Base-by-base conservation (phyloP, 2,888 invertebrate species). In the Ennomos erosarius region DNA sequence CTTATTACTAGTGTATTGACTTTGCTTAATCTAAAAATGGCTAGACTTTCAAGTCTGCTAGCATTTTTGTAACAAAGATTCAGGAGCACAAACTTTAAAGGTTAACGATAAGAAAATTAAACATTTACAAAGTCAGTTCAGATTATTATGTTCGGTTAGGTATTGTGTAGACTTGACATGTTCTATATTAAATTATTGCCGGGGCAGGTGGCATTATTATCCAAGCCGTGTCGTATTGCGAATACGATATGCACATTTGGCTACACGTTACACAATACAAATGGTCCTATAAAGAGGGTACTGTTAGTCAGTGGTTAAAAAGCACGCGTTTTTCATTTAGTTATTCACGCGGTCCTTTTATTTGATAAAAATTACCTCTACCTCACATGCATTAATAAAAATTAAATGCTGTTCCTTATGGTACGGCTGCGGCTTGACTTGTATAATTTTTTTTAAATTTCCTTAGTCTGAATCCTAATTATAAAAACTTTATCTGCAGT, bases 211-310 rank as follows among this genome's bases (percentile, higher is more conserved):
- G 67, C 67, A 63, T 48, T 56, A 60, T 69, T 64, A 64, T 54
- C 45, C 44, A 40, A 35, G 47, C 37, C 35, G 57, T 63, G 48
- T 69, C 66, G 44, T 66, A 60, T 69, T 66, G 63, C 63, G 44
- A 67, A 69, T 52, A 60, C 52, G 64, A 65, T 61, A 58, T 51
- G 62, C 56, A 62, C 62, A 66, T 70, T 66, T 37, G 36, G 67
- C 68, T 68, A 50, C 68, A 63, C 43, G 67, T 68, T 68, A 50
- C 68, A 63, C 43, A 67, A 67, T 64, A 63, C 59, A 62, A 70
- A 65, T 26, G 26, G 62, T 59, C 57, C 59, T 67, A 64, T 36
- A 59, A 47, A 40, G 44, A 37, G 50, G 40, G 51, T 65, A 57
- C 64, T 63, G 63, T 64, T 65, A 64, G 50, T 51, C 51, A 43